Percentiles rank a stretch among this genome's conserved stretches.
These are phyloP conservation scores for Aplodontia rufa DNA, from an alignment of 2,113 vertebrate genomes.

Conservation along the genomic window DNA sequence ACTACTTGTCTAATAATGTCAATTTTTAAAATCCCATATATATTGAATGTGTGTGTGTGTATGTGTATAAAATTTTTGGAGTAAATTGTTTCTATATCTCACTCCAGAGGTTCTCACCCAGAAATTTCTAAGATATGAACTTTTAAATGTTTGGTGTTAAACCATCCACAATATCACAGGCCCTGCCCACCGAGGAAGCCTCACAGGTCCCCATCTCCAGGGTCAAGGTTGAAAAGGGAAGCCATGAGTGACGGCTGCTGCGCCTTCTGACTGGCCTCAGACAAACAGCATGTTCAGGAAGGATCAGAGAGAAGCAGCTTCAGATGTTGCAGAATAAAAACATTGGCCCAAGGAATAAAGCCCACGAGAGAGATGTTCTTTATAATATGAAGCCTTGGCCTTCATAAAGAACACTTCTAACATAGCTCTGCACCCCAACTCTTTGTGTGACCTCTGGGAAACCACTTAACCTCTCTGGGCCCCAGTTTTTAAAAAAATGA, in stretches of 20 bases:
- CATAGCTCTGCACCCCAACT: background rate
- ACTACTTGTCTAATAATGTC: background rate
- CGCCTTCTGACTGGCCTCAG: background rate
- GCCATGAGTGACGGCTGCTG: background rate
- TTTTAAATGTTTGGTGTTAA: background rate
- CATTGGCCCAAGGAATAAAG: background rate
- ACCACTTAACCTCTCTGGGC: background rate
- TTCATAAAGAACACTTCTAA: background rate
- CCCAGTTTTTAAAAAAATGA: background rate
- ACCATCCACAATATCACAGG: background rate
- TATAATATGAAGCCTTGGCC: background rate
- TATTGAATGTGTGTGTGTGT: background rate
- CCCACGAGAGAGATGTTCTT: background rate
- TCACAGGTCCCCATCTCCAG: background rate
- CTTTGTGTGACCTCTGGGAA: background rate
- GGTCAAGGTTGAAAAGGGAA: background rate
- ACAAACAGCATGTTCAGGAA: background rate
- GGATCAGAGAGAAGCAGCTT: background rate
- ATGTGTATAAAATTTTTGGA: background rate
- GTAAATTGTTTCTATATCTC: background rate
- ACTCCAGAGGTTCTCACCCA: background rate
- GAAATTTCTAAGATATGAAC: background rate
- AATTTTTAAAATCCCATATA: background rate
- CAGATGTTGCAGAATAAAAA: background rate
- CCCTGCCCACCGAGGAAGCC: background rate